A percentile compares a stretch with the other conserved stretches of the same genome.
These are phyloP conservation scores for Lasiurus borealis DNA, from an alignment of 2,113 vertebrate genomes.

Conservation along the genomic window DNA sequence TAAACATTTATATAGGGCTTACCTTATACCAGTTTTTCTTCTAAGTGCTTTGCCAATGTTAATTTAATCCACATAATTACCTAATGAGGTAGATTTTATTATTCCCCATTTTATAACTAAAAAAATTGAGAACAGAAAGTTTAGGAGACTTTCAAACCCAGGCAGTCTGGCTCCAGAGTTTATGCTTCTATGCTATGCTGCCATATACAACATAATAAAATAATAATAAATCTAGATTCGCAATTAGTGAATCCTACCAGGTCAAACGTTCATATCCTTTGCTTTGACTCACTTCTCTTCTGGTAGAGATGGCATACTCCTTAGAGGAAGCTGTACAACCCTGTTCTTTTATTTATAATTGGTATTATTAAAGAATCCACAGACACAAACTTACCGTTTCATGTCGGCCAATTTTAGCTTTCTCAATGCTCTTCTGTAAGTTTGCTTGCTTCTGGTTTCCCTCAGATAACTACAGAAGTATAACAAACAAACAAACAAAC, in stretches of 20 bases:
- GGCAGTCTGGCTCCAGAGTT: neutral
- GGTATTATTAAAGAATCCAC: neutral
- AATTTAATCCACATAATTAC: conserved; percentile 50
- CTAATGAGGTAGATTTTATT: conserved; percentile 43
- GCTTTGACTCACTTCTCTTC: neutral
- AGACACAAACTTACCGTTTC: conserved; percentile 91
- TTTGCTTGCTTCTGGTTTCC: conserved; percentile 88
- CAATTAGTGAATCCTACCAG: neutral
- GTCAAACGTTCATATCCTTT: neutral
- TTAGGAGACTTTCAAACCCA: conserved; percentile 1
- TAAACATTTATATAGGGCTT: conserved; percentile 52
- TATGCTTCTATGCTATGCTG: neutral
- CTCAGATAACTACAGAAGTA: conserved; percentile 89
- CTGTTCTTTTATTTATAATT: neutral
- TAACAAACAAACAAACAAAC: conserved; percentile 33
- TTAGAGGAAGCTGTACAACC: neutral
- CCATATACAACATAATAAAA: neutral
- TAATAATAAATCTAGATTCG: neutral
- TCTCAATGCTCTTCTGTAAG: conserved; percentile 90
- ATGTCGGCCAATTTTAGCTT: conserved; percentile 93
- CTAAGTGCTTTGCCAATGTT: conserved; percentile 36
- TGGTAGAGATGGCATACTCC: neutral
- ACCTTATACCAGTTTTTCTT: neutral
- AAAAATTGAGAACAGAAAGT: conserved; percentile 11
- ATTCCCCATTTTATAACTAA: conserved; percentile 16